Evolutionary conservation across 2,888 invertebrate species (phyloP), one percentile per base, ranked within the genome.

Genomic region (Athalia rosae): DNA sequence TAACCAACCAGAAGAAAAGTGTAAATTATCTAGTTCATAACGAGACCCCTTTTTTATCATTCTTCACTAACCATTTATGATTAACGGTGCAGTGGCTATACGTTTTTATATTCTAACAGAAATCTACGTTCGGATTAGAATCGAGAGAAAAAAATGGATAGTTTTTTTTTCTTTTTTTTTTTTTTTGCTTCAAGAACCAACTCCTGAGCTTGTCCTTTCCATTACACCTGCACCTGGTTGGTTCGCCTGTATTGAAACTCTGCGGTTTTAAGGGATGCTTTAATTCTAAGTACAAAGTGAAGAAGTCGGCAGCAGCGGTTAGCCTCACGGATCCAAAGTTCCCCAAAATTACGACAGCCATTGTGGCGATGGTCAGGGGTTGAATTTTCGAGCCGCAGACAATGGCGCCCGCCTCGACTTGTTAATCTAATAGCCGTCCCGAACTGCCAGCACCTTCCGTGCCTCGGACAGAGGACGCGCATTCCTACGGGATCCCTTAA

Each of bases 381-480:
- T 81, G 81, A 85, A 85, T 88, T 88, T 85, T 28, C 28, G 83
- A 84, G 79, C 81, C 28, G 28, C 87, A 85, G 86, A 88, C 87
- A 89, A 89, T 89, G 88, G 88, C 86, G 74, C 47, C 74, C 82
- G 86, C 84, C 84, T 83, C 82, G 83, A 85, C 88, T 88, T 86
- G 89, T 89, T 89, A 89, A 88, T 87, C 87, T 88, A 88, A 87
- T 86, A 87, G 87, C 85, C 87, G 84, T 85, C 83, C 81, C 78
- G 86, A 83, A 80, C 82, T 80, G 81, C 77, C 80, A 74, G 59
- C 74, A 80, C 81, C 77, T 77, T 79, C 79, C 80, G 71, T 71
- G 43, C 58, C 45, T 71, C 45, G 58, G 58, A 56, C 71, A 47
- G 41, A 45, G 71, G 58, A 71, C 71, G 58, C 28, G 28, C 71